phyloP scores from a whole-genome alignment of 2,113 vertebrate species.

The Neoarius graeffei region DNA sequence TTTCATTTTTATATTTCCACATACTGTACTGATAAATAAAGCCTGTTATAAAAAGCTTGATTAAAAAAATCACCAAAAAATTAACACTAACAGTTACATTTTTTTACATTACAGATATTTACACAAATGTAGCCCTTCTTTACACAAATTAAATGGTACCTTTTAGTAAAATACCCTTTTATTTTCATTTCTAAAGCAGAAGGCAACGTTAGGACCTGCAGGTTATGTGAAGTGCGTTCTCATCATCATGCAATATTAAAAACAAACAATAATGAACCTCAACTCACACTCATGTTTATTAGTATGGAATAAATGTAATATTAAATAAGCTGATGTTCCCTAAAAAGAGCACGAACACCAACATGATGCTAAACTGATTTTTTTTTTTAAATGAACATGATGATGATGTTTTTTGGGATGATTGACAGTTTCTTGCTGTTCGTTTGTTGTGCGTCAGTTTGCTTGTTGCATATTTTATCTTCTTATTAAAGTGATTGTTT shows the following conservation, averaged over 20 bases:
- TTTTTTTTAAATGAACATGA: too few species aligned
- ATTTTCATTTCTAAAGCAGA: conserved; percentile 44
- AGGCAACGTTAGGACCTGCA: neutral
- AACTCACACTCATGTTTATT: neutral
- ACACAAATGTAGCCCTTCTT: conserved; percentile 73
- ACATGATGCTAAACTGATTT: neutral
- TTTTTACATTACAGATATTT: conserved; percentile 87
- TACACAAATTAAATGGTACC: conserved; percentile 64
- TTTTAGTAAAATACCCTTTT: conserved; percentile 53
- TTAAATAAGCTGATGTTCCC: conserved; percentile 3
- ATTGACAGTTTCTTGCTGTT: neutral
- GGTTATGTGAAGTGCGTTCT: neutral
- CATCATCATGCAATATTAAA: neutral
- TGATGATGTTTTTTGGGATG: neutral
- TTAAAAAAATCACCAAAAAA: conserved; percentile 55
- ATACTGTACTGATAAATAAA: conserved; percentile 87
- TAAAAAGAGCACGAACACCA: neutral
- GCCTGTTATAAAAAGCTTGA: conserved; percentile 72
- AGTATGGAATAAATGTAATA: neutral
- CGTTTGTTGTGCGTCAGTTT: neutral
- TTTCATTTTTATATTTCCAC: conserved; percentile 69
- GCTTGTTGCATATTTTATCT: too few species aligned
- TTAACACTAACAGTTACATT: conserved; percentile 76
- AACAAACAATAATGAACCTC: neutral
- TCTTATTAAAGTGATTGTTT: too few species aligned